These are phyloP conservation scores for Genyomyrus donnyi DNA, from an alignment of 2,113 vertebrate species.

Conservation along the genomic window DNA sequence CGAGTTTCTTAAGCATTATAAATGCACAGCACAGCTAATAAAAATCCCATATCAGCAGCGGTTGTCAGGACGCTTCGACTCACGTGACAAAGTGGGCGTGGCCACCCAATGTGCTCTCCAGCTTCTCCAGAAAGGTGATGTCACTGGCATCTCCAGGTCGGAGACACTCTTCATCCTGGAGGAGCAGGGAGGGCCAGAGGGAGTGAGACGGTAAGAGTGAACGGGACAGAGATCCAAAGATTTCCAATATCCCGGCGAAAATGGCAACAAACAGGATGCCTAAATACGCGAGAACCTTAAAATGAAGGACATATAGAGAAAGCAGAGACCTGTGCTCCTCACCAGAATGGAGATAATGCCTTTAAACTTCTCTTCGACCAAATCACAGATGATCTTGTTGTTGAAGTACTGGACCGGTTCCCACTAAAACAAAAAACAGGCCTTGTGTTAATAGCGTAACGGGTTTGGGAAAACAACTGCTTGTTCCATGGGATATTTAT, in stretches of 20 bases:
- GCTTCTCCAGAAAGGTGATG: constrained; percentile 85
- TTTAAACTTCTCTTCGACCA: constrained; percentile 97
- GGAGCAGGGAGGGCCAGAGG: neutral
- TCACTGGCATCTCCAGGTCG: constrained; percentile 92
- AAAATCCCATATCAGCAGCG: neutral
- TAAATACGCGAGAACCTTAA: neutral
- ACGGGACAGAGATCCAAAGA: neutral
- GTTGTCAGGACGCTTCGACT: constrained; percentile 44
- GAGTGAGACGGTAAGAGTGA: neutral
- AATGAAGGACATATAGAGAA: neutral
- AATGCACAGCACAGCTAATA: neutral
- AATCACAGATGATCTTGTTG: constrained; percentile 97
- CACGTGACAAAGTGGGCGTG: constrained; percentile 93
- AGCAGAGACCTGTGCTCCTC: constrained; percentile 37
- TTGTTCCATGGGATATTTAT: neutral
- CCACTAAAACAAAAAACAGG: constrained; percentile 66
- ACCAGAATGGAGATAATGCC: constrained; percentile 97
- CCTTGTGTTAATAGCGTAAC: neutral
- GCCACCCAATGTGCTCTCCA: constrained; percentile 83
- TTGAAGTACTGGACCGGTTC: constrained; percentile 96
- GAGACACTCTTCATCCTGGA: constrained; percentile 91
- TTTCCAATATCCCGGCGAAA: neutral
- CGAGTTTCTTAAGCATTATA: neutral
- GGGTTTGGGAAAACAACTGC: neutral
- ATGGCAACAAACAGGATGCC: neutral